These are phyloP conservation scores for Zygaena filipendulae DNA, from an alignment of 2,888 invertebrate genomes.

Conservation along the genomic window DNA sequence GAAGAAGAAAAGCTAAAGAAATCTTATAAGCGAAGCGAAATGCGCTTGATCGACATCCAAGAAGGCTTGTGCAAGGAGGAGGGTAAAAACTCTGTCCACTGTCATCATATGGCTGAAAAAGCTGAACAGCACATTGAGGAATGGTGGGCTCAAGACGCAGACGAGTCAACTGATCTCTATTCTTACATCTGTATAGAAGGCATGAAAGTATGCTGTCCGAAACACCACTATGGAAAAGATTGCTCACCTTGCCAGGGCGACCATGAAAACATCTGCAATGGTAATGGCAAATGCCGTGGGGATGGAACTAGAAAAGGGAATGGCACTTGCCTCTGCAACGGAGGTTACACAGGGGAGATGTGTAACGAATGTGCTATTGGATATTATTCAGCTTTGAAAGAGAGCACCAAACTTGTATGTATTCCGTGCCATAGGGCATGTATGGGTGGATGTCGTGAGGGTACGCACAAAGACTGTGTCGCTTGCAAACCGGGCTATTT, in stretches of 20 bases:
- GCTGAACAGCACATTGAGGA: constrained; percentile 84
- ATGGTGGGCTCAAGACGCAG: constrained; percentile 82
- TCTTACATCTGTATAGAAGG: constrained; percentile 84
- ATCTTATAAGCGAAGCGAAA: constrained; percentile 87
- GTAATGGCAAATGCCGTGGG: constrained; percentile 84
- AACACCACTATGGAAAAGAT: constrained; percentile 82
- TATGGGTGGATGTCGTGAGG: constrained; percentile 77
- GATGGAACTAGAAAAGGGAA: constrained; percentile 93
- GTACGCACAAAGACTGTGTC: constrained; percentile 74
- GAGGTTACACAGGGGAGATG: constrained; percentile 80
- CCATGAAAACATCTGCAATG: constrained; percentile 79
- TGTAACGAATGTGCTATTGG: constrained; percentile 84
- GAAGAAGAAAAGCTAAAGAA: constrained; percentile 88
- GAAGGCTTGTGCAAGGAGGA: constrained; percentile 86
- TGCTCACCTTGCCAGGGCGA: constrained; percentile 85
- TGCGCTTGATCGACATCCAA: constrained; percentile 90
- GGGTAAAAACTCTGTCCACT: constrained; percentile 78
- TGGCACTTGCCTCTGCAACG: constrained; percentile 88
- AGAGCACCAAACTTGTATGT: constrained; percentile 79
- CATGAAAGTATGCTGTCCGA: constrained; percentile 84
- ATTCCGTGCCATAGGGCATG: constrained; percentile 85
- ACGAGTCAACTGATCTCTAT: constrained; percentile 40
- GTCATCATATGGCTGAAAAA: constrained; percentile 85
- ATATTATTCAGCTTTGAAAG: constrained; percentile 79
- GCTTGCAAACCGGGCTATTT: constrained; percentile 77